Evolutionary conservation across 2,113 vertebrate species (phyloP).

Genomic region (Elachura formosa): DNA sequence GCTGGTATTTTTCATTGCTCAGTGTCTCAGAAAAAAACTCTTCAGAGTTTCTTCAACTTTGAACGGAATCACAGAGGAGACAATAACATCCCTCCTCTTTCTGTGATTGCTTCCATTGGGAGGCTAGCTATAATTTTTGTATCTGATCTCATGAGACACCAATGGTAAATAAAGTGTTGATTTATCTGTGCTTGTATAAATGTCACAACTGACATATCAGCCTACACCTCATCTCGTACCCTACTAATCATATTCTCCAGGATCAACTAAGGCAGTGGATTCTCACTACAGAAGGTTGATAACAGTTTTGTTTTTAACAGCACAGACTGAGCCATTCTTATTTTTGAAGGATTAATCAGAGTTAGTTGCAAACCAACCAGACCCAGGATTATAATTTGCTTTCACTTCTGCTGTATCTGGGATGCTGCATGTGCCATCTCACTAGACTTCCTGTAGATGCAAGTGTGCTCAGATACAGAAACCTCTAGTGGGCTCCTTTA

Average conservation of each 20-base stretch:
- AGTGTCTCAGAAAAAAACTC: background rate
- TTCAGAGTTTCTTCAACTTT: background rate
- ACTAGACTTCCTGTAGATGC: background rate
- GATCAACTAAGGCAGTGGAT: background rate
- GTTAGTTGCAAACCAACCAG: background rate
- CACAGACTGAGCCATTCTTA: background rate
- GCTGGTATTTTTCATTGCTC: background rate
- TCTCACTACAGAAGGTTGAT: background rate
- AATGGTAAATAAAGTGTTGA: background rate
- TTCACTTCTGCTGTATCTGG: background rate
- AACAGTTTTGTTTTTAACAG: background rate
- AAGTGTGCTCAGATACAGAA: background rate
- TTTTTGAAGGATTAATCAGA: background rate
- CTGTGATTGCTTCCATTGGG: conserved; percentile 8
- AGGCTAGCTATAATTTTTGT: background rate
- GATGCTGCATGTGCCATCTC: background rate
- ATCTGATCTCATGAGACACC: background rate
- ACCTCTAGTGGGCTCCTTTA: background rate
- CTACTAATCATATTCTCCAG: background rate
- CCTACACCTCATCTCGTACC: background rate
- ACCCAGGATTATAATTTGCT: background rate
- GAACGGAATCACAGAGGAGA: background rate
- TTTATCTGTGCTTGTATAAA: background rate
- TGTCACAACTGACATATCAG: background rate
- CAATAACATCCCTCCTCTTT: background rate